Base-by-base conservation (phyloP, 2,888 invertebrate genomes). In the Dryobotodes eremita region DNA sequence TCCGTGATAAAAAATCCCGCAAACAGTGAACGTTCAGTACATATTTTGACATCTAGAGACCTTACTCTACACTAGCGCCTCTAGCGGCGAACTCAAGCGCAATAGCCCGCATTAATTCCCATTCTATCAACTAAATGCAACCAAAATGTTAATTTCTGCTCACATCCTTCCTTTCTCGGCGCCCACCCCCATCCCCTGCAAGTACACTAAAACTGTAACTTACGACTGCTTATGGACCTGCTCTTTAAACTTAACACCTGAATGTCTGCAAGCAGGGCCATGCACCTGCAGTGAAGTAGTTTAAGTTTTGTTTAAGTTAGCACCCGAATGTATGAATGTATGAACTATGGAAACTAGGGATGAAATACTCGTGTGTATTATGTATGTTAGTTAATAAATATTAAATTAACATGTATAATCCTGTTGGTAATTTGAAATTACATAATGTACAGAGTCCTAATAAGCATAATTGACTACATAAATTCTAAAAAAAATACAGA, bases 221-320 rank as follows among this genome's bases (percentile, higher is more conserved):
- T 77, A 26, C 2, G 42, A 59, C 23, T 77, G 57, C 65, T 71
- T 84, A 69, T 65, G 69, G n/a, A 31, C 50, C 55, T 61, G 71
- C 77, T 80, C 74, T 84, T 80, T 77, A 66, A 84, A 84, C 84
- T 80, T 77, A 77, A 76, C 72, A 72, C 71, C 50, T 57, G 69
- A 75, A 72, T 69, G 64, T 70, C 79, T 79, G 71, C 62, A 69
- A 70, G 61, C 20, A 55, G 31, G 20, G 36, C 46, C n/a, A 10
- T 80, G 84, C 85, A 84, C 84, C 85, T 84, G 84, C 68, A 62
- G 64, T 20, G 53, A 59, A 77, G 55, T 65, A 55, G 62, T 55
- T 72, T 13, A 72, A 79, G 77, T 77, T 80, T 0, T 66, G 70
- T 81, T 82, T 71, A 68, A 81, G 82, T 82, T 71, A 57, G 50